Conservation (phyloP, 1,140 invertebrate genomes). For the Lasaia peninsularis region DNA sequence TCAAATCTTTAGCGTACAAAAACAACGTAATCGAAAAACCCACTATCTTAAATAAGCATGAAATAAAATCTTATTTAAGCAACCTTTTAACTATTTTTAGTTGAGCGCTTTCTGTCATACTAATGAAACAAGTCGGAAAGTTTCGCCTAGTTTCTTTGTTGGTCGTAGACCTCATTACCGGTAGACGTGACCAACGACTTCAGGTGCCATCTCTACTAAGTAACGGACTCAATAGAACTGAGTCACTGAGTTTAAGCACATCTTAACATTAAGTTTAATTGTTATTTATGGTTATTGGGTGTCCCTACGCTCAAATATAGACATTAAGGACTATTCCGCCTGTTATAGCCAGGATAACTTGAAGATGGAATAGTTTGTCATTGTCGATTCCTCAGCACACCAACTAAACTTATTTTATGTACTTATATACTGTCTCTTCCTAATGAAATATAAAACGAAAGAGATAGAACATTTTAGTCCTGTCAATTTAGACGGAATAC, state of each 20-base stretch:
- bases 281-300: not conserved
- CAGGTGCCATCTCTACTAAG: not conserved
- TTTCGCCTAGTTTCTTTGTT: conserved; percentile 10
- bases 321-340: not conserved
- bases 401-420: no score
- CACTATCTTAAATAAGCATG: not conserved
- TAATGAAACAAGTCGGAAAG: conserved; percentile 8
- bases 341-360: no score
- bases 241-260: not conserved
- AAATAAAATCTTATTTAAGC: not conserved
- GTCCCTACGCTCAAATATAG: not conserved
- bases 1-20: no score
- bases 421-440: no score
- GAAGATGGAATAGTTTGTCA: no score
- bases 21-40: no score
- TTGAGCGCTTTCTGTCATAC: not conserved
- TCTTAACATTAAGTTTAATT: not conserved
- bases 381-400: no score
- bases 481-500: no score
- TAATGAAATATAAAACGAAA: no score
- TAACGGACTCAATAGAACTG: not conserved
- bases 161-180: conserved; percentile 2
- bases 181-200: not conserved
- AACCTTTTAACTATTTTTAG: conserved; percentile 6
- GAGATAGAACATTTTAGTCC: no score